Conservation (phyloP, 2,113 vertebrate species). For the Triplophysa rosa region DNA sequence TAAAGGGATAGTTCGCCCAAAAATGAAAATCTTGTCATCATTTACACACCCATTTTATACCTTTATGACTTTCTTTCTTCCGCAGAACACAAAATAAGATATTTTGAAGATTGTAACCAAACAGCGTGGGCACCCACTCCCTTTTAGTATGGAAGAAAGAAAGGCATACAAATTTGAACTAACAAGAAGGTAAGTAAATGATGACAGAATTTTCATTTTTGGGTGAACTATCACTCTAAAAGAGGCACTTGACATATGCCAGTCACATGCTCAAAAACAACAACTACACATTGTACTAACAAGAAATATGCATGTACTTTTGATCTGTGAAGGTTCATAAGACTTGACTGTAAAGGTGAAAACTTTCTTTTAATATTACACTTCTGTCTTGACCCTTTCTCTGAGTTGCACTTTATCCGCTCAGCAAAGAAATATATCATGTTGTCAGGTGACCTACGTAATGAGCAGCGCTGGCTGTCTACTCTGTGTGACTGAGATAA, state of each 20-base stretch:
- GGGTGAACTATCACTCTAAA: neutral
- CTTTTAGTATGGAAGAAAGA: too few species aligned
- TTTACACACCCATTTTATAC: too few species aligned
- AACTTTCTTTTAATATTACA: neutral
- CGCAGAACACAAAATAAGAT: too few species aligned
- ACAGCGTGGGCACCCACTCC: too few species aligned
- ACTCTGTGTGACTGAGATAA: neutral
- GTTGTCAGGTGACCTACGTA: conserved; percentile 22
- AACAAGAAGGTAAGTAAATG: too few species aligned
- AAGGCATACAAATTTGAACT: too few species aligned
- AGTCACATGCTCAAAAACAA: too few species aligned
- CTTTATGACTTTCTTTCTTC: too few species aligned
- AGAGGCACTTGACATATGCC: neutral
- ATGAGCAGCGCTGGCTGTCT: neutral
- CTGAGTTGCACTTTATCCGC: neutral
- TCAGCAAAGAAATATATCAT: neutral
- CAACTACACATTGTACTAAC: neutral
- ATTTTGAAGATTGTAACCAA: too few species aligned
- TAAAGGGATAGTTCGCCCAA: too few species aligned
- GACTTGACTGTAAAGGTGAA: neutral
- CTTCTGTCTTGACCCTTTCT: neutral
- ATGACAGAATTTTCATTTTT: too few species aligned
- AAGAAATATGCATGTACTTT: conserved; percentile 7
- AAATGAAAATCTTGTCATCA: too few species aligned
- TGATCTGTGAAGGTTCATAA: neutral